A percentile compares a stretch with the other conserved stretches of the same genome.
phyloP scores from a whole-genome alignment of 64 coral and sea anemone genomes.

The Astreopora myriophthalma region DNA sequence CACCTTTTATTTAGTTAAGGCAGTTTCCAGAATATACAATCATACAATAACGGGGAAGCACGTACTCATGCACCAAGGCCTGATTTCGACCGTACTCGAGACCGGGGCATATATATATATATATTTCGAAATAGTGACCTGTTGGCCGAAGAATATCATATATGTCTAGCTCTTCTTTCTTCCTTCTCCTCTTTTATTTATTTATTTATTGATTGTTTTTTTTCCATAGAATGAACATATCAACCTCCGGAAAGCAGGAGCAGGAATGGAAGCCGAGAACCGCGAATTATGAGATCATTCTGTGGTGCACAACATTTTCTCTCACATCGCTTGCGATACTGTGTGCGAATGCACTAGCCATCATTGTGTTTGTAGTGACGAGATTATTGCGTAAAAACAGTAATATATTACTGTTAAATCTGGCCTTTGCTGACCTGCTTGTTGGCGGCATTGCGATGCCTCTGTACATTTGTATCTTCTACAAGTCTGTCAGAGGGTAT shows the following conservation, averaged over 20 bases:
- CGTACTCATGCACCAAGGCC: too few species aligned
- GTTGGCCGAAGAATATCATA: too few species aligned
- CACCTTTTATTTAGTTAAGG: too few species aligned
- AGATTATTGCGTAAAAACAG: conserved; percentile 16
- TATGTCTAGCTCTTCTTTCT: neutral
- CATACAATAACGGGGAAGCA: too few species aligned
- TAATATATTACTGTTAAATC: conserved; percentile 44
- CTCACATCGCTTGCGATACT: conserved; percentile 33
- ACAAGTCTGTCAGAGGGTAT: neutral
- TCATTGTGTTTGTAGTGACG: conserved; percentile 9
- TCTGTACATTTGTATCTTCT: conserved; percentile 44
- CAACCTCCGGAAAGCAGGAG: neutral
- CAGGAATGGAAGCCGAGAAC: neutral
- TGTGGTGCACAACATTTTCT: conserved; percentile 44
- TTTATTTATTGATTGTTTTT: too few species aligned
- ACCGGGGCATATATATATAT: too few species aligned
- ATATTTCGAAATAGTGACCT: too few species aligned
- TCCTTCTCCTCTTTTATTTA: too few species aligned
- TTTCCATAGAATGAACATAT: conserved; percentile 13
- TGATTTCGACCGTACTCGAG: too few species aligned
- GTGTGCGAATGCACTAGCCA: conserved; percentile 19
- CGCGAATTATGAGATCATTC: neutral
- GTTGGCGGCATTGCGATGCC: conserved; percentile 56
- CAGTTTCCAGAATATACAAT: too few species aligned
- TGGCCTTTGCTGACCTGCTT: conserved; percentile 54